Conservation (phyloP, 2,113 vertebrate genomes). For the Casuarius casuarius region DNA sequence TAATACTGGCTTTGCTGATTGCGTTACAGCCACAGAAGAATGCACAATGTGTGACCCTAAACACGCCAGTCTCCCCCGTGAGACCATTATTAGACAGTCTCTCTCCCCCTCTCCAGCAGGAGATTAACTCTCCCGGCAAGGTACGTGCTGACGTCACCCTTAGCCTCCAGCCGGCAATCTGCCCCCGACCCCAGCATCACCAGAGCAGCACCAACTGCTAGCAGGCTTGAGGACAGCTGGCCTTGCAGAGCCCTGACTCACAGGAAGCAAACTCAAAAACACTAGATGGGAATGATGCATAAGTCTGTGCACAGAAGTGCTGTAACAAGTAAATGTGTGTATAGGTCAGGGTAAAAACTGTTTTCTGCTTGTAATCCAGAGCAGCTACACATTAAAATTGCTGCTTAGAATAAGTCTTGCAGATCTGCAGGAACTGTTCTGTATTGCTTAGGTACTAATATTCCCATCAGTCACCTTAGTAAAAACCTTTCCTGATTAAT, state of each 20-base stretch:
- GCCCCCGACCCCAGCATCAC: conserved; percentile 24
- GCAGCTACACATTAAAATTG: conserved; percentile 30
- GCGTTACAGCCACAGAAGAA: neutral
- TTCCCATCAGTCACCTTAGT: neutral
- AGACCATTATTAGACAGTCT: conserved; percentile 74
- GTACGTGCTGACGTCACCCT: conserved; percentile 76
- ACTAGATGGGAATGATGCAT: neutral
- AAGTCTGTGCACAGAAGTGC: neutral
- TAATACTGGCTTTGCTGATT: neutral
- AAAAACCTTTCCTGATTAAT: neutral
- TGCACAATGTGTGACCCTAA: conserved; percentile 27
- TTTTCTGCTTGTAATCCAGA: conserved; percentile 48
- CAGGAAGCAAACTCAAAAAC: neutral
- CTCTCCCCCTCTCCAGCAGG: conserved; percentile 43
- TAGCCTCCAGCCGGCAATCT: conserved; percentile 75
- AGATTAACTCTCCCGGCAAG: conserved; percentile 78
- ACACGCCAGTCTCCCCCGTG: conserved; percentile 63
- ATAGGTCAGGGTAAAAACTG: neutral
- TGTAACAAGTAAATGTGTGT: neutral
- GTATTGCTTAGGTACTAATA: neutral
- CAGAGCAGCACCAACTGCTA: neutral
- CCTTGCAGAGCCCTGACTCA: conserved; percentile 25
- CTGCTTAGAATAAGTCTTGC: neutral
- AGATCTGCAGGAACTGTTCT: neutral
- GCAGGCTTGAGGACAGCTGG: neutral